These are phyloP conservation scores for Chironomus tepperi DNA, from an alignment of 1,140 invertebrate species.

Conservation along the genomic window DNA sequence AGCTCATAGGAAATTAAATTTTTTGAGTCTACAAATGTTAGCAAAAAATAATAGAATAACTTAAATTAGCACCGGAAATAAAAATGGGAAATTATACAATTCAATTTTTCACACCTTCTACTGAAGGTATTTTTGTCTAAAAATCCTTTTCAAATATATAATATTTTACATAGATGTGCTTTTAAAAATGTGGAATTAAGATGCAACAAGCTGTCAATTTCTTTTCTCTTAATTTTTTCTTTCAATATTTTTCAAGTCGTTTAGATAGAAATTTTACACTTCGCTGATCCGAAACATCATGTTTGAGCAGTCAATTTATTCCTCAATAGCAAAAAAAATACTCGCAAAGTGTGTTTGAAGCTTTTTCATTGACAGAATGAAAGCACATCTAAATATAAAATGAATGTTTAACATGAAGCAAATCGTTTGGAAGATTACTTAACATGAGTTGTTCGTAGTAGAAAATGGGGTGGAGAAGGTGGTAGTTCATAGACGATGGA, in stretches of 20 bases:
- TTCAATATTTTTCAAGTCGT: background rate
- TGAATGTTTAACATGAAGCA: constrained; percentile 24
- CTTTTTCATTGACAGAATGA: constrained; percentile 2
- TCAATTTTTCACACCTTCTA: too few relatives aligned
- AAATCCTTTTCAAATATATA: too few relatives aligned
- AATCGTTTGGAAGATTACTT: constrained; percentile 25
- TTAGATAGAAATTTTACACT: constrained; percentile 9
- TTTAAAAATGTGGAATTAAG: background rate
- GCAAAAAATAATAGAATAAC: too few relatives aligned
- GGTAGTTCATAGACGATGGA: background rate
- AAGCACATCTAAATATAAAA: constrained; percentile 21
- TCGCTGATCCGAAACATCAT: constrained; percentile 16
- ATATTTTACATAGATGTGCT: too few relatives aligned
- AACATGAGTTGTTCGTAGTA: constrained; percentile 21
- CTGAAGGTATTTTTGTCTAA: too few relatives aligned
- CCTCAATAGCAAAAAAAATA: constrained; percentile 11
- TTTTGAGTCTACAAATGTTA: too few relatives aligned
- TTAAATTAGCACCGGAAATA: too few relatives aligned
- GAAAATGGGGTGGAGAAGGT: constrained; percentile 25
- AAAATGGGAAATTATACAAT: too few relatives aligned
- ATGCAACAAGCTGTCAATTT: constrained; percentile 22
- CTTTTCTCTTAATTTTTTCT: background rate
- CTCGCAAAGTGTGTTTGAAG: constrained; percentile 19
- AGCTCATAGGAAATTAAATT: too few relatives aligned
- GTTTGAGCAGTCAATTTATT: constrained; percentile 22